A percentile compares a stretch with the other conserved stretches of the same genome.
phyloP scores from a whole-genome alignment of 2,888 invertebrate species.

The Platyscelio sp. region DNA sequence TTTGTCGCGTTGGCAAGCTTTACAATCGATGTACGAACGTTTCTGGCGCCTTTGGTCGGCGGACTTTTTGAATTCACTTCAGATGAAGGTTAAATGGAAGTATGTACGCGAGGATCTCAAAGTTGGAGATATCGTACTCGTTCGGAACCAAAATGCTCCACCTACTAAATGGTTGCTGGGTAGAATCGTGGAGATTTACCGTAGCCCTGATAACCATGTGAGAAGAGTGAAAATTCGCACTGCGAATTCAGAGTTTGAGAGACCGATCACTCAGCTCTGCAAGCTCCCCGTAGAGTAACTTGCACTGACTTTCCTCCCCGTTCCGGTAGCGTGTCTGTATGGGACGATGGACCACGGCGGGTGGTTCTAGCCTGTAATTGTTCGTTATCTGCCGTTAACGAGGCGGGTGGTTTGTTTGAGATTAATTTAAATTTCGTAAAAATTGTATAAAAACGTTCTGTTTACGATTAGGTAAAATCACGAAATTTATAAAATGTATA shows the following conservation, averaged over 20 bases:
- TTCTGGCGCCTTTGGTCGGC: constrained; percentile 72
- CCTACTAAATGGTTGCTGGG: not conserved
- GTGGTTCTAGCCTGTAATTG: not conserved
- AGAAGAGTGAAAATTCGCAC: not conserved
- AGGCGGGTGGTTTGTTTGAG: not conserved
- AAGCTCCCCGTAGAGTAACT: not conserved
- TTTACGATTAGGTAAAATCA: too few species aligned
- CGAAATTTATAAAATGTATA: too few species aligned
- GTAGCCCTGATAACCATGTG: not conserved
- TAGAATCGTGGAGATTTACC: not conserved
- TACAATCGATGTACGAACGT: constrained; percentile 63
- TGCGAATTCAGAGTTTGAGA: not conserved
- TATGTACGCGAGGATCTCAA: not conserved
- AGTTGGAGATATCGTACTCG: not conserved
- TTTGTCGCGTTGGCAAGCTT: constrained; percentile 68
- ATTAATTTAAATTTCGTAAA: not conserved
- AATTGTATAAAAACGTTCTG: too few species aligned
- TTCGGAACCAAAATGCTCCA: not conserved
- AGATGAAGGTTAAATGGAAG: not conserved
- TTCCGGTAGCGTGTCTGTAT: not conserved
- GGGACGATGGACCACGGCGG: constrained; percentile 2
- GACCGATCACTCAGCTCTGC: not conserved
- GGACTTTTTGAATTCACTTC: constrained; percentile 55
- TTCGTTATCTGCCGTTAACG: not conserved
- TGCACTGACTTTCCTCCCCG: not conserved